These are phyloP conservation scores for Elaphurus davidianus DNA, from an alignment of 2,113 vertebrate species.

Conservation along the genomic window DNA sequence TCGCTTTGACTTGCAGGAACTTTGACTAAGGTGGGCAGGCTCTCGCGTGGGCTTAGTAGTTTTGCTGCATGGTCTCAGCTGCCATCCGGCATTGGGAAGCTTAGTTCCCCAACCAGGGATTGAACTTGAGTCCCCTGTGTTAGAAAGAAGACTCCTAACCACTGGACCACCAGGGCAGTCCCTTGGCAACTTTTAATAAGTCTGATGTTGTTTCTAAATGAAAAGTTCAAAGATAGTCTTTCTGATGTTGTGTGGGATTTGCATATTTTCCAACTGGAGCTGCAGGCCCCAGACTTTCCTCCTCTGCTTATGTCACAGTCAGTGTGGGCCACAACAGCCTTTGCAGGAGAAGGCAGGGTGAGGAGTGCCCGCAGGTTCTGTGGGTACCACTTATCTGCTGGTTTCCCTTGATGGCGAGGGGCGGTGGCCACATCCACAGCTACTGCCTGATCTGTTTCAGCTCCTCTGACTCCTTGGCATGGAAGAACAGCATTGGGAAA, in stretches of 20 bases:
- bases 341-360: not conserved
- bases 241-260: not conserved
- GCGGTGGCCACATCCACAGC: not conserved
- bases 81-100: not conserved
- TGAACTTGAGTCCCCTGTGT: not conserved
- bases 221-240: not conserved
- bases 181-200: not conserved
- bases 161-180: not conserved
- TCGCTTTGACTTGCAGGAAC: not conserved
- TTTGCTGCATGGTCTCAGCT: not conserved
- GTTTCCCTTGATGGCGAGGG: not conserved
- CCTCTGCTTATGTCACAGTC: not conserved
- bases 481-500: not conserved
- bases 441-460: not conserved
- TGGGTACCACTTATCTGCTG: not conserved
- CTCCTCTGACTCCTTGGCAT: not conserved
- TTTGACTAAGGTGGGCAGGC: not conserved
- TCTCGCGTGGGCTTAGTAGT: not conserved
- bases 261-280: not conserved
- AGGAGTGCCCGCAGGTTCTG: fast-evolving
- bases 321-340: not conserved
- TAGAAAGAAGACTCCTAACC: not conserved
- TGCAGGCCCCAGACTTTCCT: not conserved
- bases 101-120: not conserved
- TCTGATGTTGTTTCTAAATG: not conserved